phyloP scores from a whole-genome alignment of 1,140 invertebrate genomes.

The Drosophila jambulina region DNA sequence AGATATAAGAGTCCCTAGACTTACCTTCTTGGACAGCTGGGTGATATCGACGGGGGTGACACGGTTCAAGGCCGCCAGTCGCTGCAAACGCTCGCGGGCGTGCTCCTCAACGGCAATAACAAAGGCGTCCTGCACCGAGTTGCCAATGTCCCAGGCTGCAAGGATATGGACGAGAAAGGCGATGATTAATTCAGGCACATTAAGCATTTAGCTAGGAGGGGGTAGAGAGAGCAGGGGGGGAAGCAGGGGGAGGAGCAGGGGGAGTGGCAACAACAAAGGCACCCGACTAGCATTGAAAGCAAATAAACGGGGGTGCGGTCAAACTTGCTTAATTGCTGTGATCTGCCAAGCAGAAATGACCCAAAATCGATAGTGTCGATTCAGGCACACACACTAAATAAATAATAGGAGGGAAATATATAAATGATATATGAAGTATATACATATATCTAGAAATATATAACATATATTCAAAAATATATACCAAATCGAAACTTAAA shows the following conservation, averaged over 20 bases:
- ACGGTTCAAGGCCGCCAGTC: constrained; percentile 94
- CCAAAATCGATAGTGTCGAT: constrained; percentile 15
- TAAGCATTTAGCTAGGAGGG: constrained; percentile 22
- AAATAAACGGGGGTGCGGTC: constrained; percentile 20
- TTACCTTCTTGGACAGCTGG: constrained; percentile 94
- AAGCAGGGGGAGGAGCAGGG: neutral
- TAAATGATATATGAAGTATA: too few relatives aligned
- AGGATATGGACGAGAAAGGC: constrained; percentile 38
- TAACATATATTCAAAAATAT: neutral
- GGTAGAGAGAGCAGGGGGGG: too few relatives aligned
- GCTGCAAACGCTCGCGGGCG: constrained; percentile 94
- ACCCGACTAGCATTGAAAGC: constrained; percentile 5
- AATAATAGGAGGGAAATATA: neutral
- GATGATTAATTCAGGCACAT: constrained; percentile 50
- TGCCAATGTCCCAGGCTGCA: constrained; percentile 94
- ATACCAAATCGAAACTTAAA: neutral
- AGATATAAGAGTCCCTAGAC: neutral
- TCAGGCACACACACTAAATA: neutral
- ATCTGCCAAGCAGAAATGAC: constrained; percentile 31
- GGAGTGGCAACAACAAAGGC: neutral
- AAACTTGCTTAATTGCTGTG: constrained; percentile 32
- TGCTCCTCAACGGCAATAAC: constrained; percentile 98
- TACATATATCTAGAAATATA: neutral
- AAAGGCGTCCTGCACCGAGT: constrained; percentile 98
- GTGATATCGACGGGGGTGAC: constrained; percentile 98